Conservation (phyloP, 2,797 vertebrate genomes). For the Amazonetta brasiliensis region DNA sequence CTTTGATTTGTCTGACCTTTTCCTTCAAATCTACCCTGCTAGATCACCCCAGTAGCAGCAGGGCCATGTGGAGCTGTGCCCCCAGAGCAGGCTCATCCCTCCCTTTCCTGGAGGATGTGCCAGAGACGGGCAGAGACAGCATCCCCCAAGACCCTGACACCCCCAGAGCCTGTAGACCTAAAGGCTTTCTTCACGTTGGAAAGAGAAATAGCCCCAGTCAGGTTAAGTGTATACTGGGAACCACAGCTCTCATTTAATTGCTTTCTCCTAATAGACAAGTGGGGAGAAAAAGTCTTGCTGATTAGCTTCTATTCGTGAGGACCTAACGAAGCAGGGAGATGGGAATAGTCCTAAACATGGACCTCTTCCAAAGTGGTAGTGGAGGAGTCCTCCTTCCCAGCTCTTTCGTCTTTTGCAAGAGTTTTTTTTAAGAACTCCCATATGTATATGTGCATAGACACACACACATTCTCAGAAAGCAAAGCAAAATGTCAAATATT, state of each 20-base stretch:
- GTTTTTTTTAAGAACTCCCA: neutral
- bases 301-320: neutral
- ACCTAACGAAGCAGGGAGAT: neutral
- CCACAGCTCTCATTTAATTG: neutral
- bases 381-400: neutral
- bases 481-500: neutral
- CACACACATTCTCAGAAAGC: neutral
- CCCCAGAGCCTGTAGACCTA: neutral
- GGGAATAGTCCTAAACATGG: neutral
- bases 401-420: neutral
- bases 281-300: neutral
- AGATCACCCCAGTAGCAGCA: neutral
- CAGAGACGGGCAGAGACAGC: neutral
- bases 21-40: neutral
- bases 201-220: neutral
- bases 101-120: neutral
- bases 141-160: neutral
- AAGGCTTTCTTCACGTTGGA: neutral
- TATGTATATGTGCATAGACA: too few species aligned
- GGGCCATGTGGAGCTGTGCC: rapidly evolving
- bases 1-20: neutral
- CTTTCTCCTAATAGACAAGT: neutral
- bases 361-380: neutral
- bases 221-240: neutral
- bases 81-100: neutral